These are phyloP conservation scores for Threskiornis aethiopicus DNA, from an alignment of 2,797 vertebrate species.

Conservation along the genomic window DNA sequence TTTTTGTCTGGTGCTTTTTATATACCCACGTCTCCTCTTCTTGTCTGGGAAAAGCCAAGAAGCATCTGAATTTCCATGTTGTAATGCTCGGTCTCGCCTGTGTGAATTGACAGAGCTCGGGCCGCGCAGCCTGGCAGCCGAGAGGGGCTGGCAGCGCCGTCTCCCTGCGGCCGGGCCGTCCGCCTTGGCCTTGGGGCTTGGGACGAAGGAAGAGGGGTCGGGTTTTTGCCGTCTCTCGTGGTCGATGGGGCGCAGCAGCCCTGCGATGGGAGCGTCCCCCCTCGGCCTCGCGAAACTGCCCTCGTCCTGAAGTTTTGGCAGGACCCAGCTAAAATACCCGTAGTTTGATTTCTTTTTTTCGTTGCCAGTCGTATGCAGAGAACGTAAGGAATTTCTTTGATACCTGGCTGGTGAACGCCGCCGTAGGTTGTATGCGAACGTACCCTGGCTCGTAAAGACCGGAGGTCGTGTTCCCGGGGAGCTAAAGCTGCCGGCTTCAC, in stretches of 20 bases:
- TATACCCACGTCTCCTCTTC: background rate
- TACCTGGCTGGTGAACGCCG: background rate
- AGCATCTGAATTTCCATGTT: background rate
- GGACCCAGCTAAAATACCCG: too few species aligned
- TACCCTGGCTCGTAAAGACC: too few species aligned
- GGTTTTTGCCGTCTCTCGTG: background rate
- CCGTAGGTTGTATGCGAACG: background rate
- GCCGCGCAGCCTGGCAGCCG: background rate
- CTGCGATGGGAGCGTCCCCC: background rate
- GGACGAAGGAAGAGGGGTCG: background rate
- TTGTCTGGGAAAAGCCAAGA: background rate
- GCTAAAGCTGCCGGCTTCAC: background rate
- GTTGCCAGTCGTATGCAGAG: background rate
- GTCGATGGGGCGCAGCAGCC: background rate
- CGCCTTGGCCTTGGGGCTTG: rapidly evolving
- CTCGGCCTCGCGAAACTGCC: too few species aligned
- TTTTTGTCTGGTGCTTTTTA: background rate
- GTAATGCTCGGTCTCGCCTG: background rate
- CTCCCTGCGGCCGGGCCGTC: too few species aligned
- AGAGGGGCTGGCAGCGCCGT: background rate
- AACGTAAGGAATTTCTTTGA: background rate
- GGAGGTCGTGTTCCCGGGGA: too few species aligned
- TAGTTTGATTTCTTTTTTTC: background rate
- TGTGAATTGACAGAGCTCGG: background rate
- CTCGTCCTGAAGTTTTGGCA: background rate